These are phyloP conservation scores for Ochropleura leucogaster DNA, from an alignment of 2,888 invertebrate species.

Conservation along the genomic window DNA sequence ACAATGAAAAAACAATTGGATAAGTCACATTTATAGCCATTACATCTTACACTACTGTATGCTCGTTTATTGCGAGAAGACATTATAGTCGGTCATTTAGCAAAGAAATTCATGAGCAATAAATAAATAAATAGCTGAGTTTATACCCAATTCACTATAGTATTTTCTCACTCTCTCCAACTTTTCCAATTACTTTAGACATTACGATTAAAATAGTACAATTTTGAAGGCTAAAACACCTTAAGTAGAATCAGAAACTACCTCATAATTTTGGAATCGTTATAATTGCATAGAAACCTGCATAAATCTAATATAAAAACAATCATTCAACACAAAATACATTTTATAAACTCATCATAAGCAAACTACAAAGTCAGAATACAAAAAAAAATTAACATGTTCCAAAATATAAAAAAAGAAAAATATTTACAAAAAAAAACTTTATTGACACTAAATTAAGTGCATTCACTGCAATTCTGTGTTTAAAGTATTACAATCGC, in stretches of 20 bases:
- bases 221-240: conserved; percentile 62
- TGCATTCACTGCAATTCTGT: conserved; percentile 35
- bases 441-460: conserved; percentile 26
- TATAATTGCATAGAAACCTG: conserved; percentile 31
- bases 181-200: conserved; percentile 44
- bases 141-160: conserved; percentile 37
- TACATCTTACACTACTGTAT: conserved; percentile 55
- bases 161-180: conserved; percentile 24
- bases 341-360: conserved; percentile 45
- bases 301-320: conserved; percentile 39
- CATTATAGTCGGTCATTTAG: conserved; percentile 37
- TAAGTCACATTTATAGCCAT: conserved; percentile 57
- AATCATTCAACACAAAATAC: conserved; percentile 52
- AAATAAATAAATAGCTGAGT: conserved; percentile 62
- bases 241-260: conserved; percentile 48
- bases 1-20: conserved; percentile 61
- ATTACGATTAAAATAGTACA: conserved; percentile 45
- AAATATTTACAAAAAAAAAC: conserved; percentile 8
- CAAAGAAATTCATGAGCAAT: conserved; percentile 47
- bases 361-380: conserved; percentile 40
- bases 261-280: conserved; percentile 42
- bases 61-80: conserved; percentile 34
- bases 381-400: conserved; percentile 37
- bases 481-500: conserved; percentile 54
- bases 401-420: conserved; percentile 29